Conservation (phyloP, 2,888 invertebrate genomes). For the Drosophila helvetica region DNA sequence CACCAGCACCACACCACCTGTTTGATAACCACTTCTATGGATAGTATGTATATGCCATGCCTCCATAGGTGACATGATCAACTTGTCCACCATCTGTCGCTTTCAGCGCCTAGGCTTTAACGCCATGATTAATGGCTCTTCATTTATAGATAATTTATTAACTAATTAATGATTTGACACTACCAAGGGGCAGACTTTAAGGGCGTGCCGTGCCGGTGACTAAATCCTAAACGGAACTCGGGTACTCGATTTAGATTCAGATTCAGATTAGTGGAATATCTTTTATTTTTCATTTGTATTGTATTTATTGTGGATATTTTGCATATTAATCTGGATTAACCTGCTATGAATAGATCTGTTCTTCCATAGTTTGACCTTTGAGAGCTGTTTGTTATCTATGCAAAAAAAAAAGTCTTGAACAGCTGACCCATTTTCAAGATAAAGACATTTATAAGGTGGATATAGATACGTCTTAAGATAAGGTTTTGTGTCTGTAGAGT, state of each 20-base stretch:
- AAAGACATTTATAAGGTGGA: neutral
- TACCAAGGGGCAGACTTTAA: constrained; percentile 6
- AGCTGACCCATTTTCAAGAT: neutral
- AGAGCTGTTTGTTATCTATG: neutral
- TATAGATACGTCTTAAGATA: neutral
- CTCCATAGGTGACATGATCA: constrained; percentile 9
- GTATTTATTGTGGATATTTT: neutral
- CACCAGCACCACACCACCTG: constrained; percentile 20
- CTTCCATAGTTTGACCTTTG: neutral
- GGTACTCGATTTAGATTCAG: constrained; percentile 14
- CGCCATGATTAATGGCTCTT: constrained; percentile 17
- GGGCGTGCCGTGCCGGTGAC: constrained; percentile 17
- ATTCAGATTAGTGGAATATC: neutral
- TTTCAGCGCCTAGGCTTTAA: constrained; percentile 32
- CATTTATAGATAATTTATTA: neutral
- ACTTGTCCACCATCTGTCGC: constrained; percentile 21
- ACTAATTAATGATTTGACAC: constrained; percentile 27
- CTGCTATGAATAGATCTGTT: neutral
- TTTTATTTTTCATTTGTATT: neutral
- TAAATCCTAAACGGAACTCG: constrained; percentile 4
- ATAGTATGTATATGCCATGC: neutral
- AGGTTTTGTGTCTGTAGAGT: neutral
- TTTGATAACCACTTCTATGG: constrained; percentile 13
- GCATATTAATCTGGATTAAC: neutral
- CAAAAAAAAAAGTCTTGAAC: neutral